phyloP scores from a whole-genome alignment of 2,888 invertebrate species.

The Oxyteleia sp. region DNA sequence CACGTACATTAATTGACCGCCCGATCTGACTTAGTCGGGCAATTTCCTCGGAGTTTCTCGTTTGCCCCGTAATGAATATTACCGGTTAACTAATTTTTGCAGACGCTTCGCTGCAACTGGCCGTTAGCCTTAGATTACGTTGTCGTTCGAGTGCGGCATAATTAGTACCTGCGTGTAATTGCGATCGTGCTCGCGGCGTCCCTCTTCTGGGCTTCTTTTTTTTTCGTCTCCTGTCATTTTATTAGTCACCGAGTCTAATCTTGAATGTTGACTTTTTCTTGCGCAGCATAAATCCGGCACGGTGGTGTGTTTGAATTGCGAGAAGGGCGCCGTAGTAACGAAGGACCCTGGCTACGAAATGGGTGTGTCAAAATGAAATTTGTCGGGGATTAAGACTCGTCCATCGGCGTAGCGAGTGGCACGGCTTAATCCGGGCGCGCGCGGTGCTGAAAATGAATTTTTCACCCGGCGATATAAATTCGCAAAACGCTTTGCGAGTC shows the following conservation, averaged over 20 bases:
- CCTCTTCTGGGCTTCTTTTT: constrained; percentile 30
- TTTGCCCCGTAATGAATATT: constrained; percentile 29
- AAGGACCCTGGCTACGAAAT: constrained; percentile 56
- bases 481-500: constrained; percentile 82
- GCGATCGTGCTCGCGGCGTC: constrained; percentile 67
- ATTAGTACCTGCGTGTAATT: constrained; percentile 76
- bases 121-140: constrained; percentile 69
- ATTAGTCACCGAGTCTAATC: too few species aligned
- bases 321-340: constrained; percentile 59
- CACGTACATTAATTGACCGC: too few species aligned
- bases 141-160: constrained; percentile 73
- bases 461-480: too few species aligned
- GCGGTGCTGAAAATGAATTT: too few species aligned
- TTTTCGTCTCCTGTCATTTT: constrained; percentile 54
- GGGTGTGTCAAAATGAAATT: constrained; percentile 76
- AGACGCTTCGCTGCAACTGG: constrained; percentile 33
- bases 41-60: constrained; percentile 17
- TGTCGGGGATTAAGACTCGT: constrained; percentile 74
- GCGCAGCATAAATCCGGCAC: constrained; percentile 39
- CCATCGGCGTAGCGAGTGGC: constrained; percentile 69
- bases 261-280: constrained; percentile 65
- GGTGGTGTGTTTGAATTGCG: constrained; percentile 58
- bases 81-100: constrained; percentile 46
- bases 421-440: constrained; percentile 66
- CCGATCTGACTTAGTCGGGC: too few species aligned